Conservation (phyloP, 2,888 invertebrate species). For the Eretmocerus hayati region DNA sequence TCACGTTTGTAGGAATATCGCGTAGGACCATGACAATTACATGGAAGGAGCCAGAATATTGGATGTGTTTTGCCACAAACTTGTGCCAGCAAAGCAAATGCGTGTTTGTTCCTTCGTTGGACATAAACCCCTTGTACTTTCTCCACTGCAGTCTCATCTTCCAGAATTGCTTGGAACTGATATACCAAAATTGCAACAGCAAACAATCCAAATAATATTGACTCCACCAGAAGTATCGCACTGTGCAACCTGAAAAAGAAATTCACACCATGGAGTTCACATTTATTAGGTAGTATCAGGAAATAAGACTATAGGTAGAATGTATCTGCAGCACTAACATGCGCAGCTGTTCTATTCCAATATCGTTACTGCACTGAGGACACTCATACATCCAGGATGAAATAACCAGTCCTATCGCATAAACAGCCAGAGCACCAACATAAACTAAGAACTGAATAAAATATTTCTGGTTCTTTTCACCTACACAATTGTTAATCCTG, state of each 20-base stretch:
- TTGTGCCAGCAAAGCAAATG: conserved; percentile 63
- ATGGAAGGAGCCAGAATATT: conserved; percentile 65
- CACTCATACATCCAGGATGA: conserved; percentile 68
- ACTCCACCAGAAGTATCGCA: conserved; percentile 72
- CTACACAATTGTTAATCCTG: conserved; percentile 88
- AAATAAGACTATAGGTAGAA: background rate
- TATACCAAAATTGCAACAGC: conserved; percentile 81
- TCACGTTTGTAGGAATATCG: conserved; percentile 41
- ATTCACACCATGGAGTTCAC: background rate
- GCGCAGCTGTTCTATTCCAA: conserved; percentile 63
- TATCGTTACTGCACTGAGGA: conserved; percentile 57
- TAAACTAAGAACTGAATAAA: conserved; percentile 83
- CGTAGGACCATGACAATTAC: conserved; percentile 51
- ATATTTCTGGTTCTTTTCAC: conserved; percentile 86
- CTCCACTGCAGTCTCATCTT: conserved; percentile 79
- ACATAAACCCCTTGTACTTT: conserved; percentile 65
- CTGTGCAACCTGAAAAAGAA: conserved; percentile 64
- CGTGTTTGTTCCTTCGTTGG: conserved; percentile 54
- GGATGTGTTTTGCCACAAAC: conserved; percentile 74
- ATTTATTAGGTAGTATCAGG: conserved; percentile 1
- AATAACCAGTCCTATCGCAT: conserved; percentile 64
- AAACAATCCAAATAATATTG: conserved; percentile 79
- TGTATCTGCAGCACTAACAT: conserved; percentile 64
- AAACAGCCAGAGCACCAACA: conserved; percentile 60
- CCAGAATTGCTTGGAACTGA: conserved; percentile 75